Percentiles rank a stretch among this genome's conserved stretches.
Evolutionary conservation across 2,888 invertebrate genomes (phyloP).

Genomic region (Protophormia terraenovae): DNA sequence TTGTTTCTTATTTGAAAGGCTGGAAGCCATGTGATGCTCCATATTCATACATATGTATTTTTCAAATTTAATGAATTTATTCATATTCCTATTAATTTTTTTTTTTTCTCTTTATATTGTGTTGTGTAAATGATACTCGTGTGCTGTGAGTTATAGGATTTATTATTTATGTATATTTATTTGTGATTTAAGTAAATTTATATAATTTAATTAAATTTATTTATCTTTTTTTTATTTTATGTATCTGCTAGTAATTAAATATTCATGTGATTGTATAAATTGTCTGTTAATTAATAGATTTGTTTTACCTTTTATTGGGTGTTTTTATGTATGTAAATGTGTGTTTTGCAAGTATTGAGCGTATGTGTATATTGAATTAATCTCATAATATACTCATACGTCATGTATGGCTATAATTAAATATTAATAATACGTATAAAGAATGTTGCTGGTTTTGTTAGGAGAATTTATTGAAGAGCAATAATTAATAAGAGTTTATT

Average conservation of each 20-base stretch:
- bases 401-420: not conserved
- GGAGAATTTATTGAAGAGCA: not conserved
- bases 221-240: not conserved
- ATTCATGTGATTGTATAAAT: not conserved
- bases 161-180: not conserved
- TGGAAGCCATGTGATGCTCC: not conserved
- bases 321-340: not conserved
- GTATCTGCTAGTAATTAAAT: constrained; percentile 11
- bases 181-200: not conserved
- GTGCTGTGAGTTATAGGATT: not conserved
- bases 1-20: not conserved
- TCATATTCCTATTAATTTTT: not conserved
- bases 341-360: not conserved
- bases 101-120: not conserved
- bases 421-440: not conserved
- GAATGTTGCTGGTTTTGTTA: not conserved
- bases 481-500: not conserved
- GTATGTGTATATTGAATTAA: constrained; percentile 16
- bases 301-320: not conserved
- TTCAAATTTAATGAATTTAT: not conserved
- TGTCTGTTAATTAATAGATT: constrained; percentile 23
- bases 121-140: not conserved
- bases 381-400: constrained; percentile 17
- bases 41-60: not conserved
- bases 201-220: constrained; percentile 22